Conservation (phyloP, 1,140 invertebrate species). For the Catajapyx aquilonaris region DNA sequence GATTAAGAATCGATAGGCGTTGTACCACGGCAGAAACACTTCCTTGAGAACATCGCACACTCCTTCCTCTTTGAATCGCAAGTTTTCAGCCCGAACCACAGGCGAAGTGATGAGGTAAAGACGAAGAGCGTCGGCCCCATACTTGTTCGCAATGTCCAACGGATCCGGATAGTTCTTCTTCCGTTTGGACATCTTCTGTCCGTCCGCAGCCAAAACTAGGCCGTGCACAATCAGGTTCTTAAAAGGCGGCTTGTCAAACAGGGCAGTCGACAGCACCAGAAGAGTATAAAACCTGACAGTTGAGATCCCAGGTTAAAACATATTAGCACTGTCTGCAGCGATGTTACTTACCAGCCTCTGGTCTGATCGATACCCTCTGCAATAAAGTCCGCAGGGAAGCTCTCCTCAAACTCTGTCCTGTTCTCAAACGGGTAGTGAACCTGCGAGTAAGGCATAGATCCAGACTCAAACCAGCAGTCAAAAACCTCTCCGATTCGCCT, state of each 20-base stretch:
- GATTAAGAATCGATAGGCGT: conserved; percentile 87
- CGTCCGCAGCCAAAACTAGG: conserved; percentile 82
- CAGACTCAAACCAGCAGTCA: conserved; percentile 99
- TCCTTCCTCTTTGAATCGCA: conserved; percentile 92
- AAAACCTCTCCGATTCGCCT: conserved; percentile 84
- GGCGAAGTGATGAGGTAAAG: conserved; percentile 97
- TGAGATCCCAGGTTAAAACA: not conserved
- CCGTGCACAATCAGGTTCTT: conserved; percentile 96
- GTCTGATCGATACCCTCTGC: conserved; percentile 99
- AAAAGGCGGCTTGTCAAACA: conserved; percentile 94
- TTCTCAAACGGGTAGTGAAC: conserved; percentile 92
- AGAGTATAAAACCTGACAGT: conserved; percentile 75
- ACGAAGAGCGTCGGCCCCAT: conserved; percentile 89
- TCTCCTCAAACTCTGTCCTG: conserved; percentile 71
- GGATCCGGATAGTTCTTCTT: conserved; percentile 99
- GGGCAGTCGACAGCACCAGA: conserved; percentile 79
- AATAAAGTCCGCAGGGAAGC: conserved; percentile 98
- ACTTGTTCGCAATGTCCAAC: conserved; percentile 71
- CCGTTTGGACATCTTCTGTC: conserved; percentile 98
- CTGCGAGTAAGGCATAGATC: conserved; percentile 97
- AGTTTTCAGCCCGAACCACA: conserved; percentile 88
- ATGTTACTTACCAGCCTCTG: conserved; percentile 51
- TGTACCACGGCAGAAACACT: conserved; percentile 97
- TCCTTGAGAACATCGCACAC: conserved; percentile 93
- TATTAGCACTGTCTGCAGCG: not conserved